Conservation (phyloP, 2,113 vertebrate genomes). For the Bolborhynchus lineola region DNA sequence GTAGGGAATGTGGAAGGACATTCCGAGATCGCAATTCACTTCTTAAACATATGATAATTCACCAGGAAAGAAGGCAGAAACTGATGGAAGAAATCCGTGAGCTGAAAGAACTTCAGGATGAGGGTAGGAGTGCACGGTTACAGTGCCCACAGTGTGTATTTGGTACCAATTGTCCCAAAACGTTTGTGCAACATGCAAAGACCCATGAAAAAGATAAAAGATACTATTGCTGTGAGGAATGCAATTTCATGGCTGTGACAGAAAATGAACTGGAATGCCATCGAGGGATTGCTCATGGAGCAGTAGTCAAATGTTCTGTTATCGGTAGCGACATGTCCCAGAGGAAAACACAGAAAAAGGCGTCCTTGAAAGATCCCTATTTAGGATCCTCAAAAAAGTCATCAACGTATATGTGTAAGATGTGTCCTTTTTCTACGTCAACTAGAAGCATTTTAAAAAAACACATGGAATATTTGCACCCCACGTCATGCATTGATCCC, state of each 20-base stretch:
- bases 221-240: slow-evolving; percentile 87
- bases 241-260: slow-evolving; percentile 84
- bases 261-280: slow-evolving; percentile 85
- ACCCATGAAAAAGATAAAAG: slow-evolving; percentile 87
- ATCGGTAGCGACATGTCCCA: slow-evolving; percentile 68
- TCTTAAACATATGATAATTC: slow-evolving; percentile 93
- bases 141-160: slow-evolving; percentile 83
- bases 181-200: slow-evolving; percentile 85
- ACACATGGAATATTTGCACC: slow-evolving; percentile 79
- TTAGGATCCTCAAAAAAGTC: slow-evolving; percentile 75
- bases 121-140: slow-evolving; percentile 79
- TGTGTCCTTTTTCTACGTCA: slow-evolving; percentile 81
- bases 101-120: slow-evolving; percentile 82
- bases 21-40: slow-evolving; percentile 92
- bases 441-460: slow-evolving; percentile 80
- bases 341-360: slow-evolving; percentile 77
- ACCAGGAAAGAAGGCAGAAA: slow-evolving; percentile 87
- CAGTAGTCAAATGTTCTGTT: slow-evolving; percentile 74
- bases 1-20: slow-evolving; percentile 90
- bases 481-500: slow-evolving; percentile 71
- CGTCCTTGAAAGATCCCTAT: slow-evolving; percentile 71
- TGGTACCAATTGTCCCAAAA: slow-evolving; percentile 86
- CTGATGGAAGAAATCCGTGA: slow-evolving; percentile 90
- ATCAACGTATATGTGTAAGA: slow-evolving; percentile 74
- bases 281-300: slow-evolving; percentile 78